Evolutionary conservation across 2,113 vertebrate species (phyloP).

Genomic region (Thamnaconus septentrionalis): DNA sequence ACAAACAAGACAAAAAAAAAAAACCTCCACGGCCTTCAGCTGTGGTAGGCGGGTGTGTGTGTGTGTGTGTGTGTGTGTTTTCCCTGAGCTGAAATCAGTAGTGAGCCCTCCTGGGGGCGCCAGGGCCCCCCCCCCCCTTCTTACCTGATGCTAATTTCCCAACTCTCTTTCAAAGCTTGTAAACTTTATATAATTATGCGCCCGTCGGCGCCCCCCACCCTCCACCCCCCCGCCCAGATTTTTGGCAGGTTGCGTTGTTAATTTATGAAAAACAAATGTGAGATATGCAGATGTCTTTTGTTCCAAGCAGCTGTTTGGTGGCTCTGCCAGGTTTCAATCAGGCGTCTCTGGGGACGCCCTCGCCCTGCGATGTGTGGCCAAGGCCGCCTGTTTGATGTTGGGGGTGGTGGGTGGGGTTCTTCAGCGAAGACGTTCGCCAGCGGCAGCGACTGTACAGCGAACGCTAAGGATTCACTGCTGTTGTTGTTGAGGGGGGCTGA

Average conservation of each 20-base stretch:
- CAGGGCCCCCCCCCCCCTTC: conserved; percentile 74
- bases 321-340: conserved; percentile 97
- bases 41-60: too few species aligned
- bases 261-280: conserved; percentile 99
- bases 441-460: too few species aligned
- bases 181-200: conserved; percentile 97
- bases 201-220: conserved; percentile 67
- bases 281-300: conserved; percentile 99
- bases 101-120: conserved; percentile 1
- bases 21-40: too few species aligned
- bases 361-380: conserved; percentile 76
- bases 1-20: too few species aligned
- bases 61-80: not conserved
- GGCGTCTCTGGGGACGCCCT: conserved; percentile 80
- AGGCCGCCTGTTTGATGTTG: conserved; percentile 81
- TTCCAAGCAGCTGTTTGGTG: conserved; percentile 99
- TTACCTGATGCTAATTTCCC: conserved; percentile 83
- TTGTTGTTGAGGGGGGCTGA: too few species aligned
- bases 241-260: conserved; percentile 97
- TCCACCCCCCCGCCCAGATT: conserved; percentile 84
- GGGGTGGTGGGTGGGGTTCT: conserved; percentile 44
- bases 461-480: not conserved
- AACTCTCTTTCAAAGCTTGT: conserved; percentile 97
- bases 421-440: too few species aligned
- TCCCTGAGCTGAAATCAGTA: not conserved